Conservation (phyloP, 2,113 vertebrate genomes). For the Silurus glanis region DNA sequence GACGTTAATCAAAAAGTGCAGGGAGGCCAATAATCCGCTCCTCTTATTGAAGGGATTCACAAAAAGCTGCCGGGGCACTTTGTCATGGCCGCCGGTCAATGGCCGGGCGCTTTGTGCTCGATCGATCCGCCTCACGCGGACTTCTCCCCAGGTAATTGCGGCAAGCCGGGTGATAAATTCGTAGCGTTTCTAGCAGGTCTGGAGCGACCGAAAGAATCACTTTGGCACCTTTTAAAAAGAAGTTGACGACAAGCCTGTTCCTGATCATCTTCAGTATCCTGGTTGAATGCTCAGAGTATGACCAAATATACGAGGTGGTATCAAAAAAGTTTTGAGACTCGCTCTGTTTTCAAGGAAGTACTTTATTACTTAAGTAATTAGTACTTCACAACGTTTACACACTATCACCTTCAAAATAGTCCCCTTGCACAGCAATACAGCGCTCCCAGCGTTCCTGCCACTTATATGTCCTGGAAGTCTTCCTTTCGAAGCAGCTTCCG, state of each 20-base stretch:
- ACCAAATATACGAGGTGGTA: too few species aligned
- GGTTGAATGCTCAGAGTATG: neutral
- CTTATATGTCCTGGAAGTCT: too few species aligned
- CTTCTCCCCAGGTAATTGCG: slow-evolving; percentile 70
- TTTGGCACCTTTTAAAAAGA: neutral
- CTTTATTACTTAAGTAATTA: too few species aligned
- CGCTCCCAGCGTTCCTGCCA: too few species aligned
- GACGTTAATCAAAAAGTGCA: slow-evolving; percentile 72
- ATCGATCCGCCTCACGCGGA: slow-evolving; percentile 71
- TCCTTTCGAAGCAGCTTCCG: too few species aligned
- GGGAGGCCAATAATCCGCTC: slow-evolving; percentile 69
- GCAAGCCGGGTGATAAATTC: slow-evolving; percentile 70
- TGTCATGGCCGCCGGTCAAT: slow-evolving; percentile 69
- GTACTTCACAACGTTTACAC: too few species aligned
- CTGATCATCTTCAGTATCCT: neutral
- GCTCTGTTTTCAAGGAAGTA: too few species aligned
- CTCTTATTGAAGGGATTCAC: slow-evolving; percentile 56
- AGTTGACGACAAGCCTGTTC: neutral
- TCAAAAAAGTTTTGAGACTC: too few species aligned
- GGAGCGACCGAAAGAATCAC: slow-evolving; percentile 35
- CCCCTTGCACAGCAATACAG: too few species aligned
- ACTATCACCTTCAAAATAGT: too few species aligned
- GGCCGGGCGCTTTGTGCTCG: slow-evolving; percentile 70
- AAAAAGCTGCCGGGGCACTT: slow-evolving; percentile 60
- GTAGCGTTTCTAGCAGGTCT: slow-evolving; percentile 50